Evolutionary conservation across 2,888 invertebrate genomes (phyloP), one percentile per base, ranked within the genome.

Genomic region (Pantelozetes paolii): DNA sequence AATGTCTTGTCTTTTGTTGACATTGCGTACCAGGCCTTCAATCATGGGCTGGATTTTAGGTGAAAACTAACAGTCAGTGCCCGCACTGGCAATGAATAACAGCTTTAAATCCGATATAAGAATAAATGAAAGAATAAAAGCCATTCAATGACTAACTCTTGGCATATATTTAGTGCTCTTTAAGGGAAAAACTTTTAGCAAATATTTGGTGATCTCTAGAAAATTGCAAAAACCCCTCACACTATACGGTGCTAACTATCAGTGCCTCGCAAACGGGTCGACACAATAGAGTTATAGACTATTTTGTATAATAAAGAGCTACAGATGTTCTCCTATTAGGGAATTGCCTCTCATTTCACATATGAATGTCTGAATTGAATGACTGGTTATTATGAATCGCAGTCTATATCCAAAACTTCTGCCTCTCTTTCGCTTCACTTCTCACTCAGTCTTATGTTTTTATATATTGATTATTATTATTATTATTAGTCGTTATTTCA

Each of bases 261-360:
- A 23, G 26, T 54, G 26, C 18, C 62, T 32, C 30, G 6, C 9
- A 23, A 64, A 64, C 64, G 32, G 64, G 18, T 64, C 30, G 30
- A 64, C 40, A 64, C 64, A 64, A 64, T 36, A 64, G 23, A 9
- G 40, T 36, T 64, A 64, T 64, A 20, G 20, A 64, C 64, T 64
- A 18, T 64, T 64, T 64, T 64, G 64, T 64, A 64, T 36, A 20
- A 64, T 64, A 64, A 64, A 64, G 64, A 64, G 32, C 64, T 64
- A 64, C 64, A 64, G 64, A 64, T 64, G 64, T 64, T 64, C 30
- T 59, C 59, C 18, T 20, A 28, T 28, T 36, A 36, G 13, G 9
- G 18, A 8, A 36, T 32, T 32, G 36, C 18, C 40, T 26, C 9
- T 26, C 18, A 2, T 64, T 64, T 50, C n/a, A 23, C 8, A 15